Evolutionary conservation across 2,113 vertebrate genomes (phyloP), one percentile per base, ranked within the genome.

Genomic region (Litocranius walleri): DNA sequence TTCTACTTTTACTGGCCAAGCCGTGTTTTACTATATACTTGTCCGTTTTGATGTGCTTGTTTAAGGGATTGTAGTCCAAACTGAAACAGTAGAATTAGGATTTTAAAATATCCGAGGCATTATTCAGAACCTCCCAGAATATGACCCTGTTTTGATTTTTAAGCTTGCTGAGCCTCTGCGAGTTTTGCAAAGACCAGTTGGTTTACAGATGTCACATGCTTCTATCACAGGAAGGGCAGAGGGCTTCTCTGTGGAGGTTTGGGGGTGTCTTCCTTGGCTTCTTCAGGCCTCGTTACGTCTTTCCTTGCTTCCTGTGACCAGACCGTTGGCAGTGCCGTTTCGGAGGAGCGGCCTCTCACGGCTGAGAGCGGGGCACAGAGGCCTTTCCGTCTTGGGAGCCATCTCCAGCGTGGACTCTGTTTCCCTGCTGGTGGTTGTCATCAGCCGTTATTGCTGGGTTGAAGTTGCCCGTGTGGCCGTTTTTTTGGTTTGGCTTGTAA

Each of bases 231-330:
- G n/a, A 74, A 62, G 30, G 48, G n/a, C 52, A 25, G 19, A 74
- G 21, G 61, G 14, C 52, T 52, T 36, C 29, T 23, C 13, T 2
- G 4, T 19, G 43, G 61, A 59, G 62, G 6, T 52, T 48, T 9
- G 23, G 23, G 25, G 14, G 29, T 2, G 0, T 15, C 10, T 54
- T 15, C 16, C 23, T 29, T 59, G 11, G 33, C 16, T 80, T 56
- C 16, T 48, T 7, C 17, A 36, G n/a, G n/a, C n/a, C 21, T 71
- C 0, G 2, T 36, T 36, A 36, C 4, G 0, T 9, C 4, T 59
- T 13, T 25, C 25, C 40, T 57, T 23, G 29, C 62, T 64, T 30
- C 27, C 78, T 50, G 40, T 40, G 13, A 27, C n/a, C 54, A 33
- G 3, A 21, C 25, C 9, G 1, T 67, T 17, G 62, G n/a, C 59